These are phyloP conservation scores for Chrosomus eos DNA, from an alignment of 2,797 vertebrate species.

Conservation along the genomic window DNA sequence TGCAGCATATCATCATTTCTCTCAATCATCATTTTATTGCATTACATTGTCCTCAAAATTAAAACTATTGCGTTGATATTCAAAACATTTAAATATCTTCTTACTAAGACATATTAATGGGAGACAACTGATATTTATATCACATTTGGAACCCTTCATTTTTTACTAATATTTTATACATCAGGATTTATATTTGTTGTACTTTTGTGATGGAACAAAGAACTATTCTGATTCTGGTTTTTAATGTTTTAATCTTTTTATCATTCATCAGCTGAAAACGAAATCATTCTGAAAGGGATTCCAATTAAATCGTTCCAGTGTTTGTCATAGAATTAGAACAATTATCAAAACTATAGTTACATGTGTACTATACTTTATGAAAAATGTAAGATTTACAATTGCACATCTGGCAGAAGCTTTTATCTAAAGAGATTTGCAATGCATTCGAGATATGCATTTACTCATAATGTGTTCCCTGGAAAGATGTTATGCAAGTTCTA, in stretches of 20 bases:
- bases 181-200: neutral
- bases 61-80: neutral
- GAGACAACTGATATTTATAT: neutral
- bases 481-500: conserved; percentile 8
- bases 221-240: neutral
- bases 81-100: neutral
- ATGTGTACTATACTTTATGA: no score
- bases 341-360: neutral
- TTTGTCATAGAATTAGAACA: neutral
- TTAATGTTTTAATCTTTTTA: neutral
- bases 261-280: neutral
- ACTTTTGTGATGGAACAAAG: neutral
- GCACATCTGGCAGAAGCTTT: neutral
- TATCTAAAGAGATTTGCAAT: neutral
- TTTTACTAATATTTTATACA: neutral
- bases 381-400: neutral
- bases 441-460: neutral
- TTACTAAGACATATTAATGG: neutral
- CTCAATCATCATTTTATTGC: neutral
- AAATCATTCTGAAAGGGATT: neutral
- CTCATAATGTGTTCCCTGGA: neutral
- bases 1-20: no score
- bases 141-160: no score
- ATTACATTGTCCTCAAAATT: neutral
- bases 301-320: neutral